A percentile compares a stretch with the other conserved stretches of the same genome.
These are phyloP conservation scores for Butorides virescens DNA, from an alignment of 2,113 vertebrate species.

Conservation along the genomic window DNA sequence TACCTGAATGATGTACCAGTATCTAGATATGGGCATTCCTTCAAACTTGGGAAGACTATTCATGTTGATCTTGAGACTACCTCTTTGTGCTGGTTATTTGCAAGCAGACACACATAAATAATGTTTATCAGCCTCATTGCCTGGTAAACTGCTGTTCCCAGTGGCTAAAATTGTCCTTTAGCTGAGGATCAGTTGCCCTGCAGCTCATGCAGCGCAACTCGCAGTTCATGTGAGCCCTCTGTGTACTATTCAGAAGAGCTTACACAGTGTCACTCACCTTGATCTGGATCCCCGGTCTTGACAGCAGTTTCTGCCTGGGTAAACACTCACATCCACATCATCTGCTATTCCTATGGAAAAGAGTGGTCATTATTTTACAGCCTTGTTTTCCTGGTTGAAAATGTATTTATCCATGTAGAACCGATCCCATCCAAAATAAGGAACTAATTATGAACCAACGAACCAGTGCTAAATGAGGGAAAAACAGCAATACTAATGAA, in stretches of 20 bases:
- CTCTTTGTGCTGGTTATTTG: background rate
- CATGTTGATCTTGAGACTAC: background rate
- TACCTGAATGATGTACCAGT: background rate
- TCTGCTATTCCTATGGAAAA: background rate
- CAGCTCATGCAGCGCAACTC: background rate
- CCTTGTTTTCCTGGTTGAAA: background rate
- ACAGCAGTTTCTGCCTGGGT: background rate
- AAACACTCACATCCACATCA: background rate
- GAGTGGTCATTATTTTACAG: background rate
- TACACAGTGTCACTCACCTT: background rate
- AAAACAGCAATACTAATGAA: background rate
- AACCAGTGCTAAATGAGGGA: background rate
- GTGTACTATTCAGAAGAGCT: background rate
- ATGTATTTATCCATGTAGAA: background rate
- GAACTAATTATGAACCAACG: background rate
- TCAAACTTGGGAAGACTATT: background rate
- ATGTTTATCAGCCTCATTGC: background rate
- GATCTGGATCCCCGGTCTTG: background rate
- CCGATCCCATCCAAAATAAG: background rate
- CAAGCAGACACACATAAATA: background rate
- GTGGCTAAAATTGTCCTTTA: background rate
- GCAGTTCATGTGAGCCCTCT: background rate
- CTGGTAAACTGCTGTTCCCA: background rate
- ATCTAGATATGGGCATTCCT: background rate
- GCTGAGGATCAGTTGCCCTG: background rate